Evolutionary conservation across 1,140 invertebrate genomes (phyloP).

Genomic region (Drosophila busckii): DNA sequence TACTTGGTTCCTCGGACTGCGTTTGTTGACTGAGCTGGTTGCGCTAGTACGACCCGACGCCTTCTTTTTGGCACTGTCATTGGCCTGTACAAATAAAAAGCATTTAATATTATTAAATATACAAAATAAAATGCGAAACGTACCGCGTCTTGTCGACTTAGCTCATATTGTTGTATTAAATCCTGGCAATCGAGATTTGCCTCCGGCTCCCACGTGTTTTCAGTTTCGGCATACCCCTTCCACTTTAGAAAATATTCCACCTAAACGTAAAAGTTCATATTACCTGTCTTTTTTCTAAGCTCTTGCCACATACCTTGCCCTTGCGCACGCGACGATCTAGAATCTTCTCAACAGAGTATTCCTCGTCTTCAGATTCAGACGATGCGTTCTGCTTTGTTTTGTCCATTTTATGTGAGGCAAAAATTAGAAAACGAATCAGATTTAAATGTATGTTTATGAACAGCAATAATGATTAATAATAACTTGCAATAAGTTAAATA

Average conservation of each 20-base stretch:
- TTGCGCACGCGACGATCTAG: conserved; percentile 87
- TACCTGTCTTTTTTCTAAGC: conserved; percentile 7
- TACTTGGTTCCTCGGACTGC: conserved; percentile 54
- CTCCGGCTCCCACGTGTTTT: conserved; percentile 93
- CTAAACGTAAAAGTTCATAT: conserved; percentile 58
- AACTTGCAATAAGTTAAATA: conserved; percentile 2
- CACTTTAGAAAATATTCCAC: conserved; percentile 94
- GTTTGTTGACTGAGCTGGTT: conserved; percentile 27
- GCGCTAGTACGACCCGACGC: conserved; percentile 38
- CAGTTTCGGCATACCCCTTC: conserved; percentile 92
- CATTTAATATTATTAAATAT: conserved; percentile 8
- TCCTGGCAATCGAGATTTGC: conserved; percentile 95
- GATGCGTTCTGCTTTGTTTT: conserved; percentile 49
- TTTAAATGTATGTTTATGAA: too few relatives aligned
- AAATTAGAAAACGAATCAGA: too few relatives aligned
- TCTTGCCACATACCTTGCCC: conserved; percentile 81
- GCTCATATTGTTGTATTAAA: conserved; percentile 92
- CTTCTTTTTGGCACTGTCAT: conserved; percentile 35
- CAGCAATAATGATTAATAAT: too few relatives aligned
- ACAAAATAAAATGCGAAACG: neutral
- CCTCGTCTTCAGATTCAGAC: conserved; percentile 81
- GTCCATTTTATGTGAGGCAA: conserved; percentile 41
- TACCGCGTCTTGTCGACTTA: conserved; percentile 82
- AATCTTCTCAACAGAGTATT: conserved; percentile 92
- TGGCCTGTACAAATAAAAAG: conserved; percentile 19